Conservation (phyloP, 2,113 vertebrate genomes). For the Harpagus bidentatus region DNA sequence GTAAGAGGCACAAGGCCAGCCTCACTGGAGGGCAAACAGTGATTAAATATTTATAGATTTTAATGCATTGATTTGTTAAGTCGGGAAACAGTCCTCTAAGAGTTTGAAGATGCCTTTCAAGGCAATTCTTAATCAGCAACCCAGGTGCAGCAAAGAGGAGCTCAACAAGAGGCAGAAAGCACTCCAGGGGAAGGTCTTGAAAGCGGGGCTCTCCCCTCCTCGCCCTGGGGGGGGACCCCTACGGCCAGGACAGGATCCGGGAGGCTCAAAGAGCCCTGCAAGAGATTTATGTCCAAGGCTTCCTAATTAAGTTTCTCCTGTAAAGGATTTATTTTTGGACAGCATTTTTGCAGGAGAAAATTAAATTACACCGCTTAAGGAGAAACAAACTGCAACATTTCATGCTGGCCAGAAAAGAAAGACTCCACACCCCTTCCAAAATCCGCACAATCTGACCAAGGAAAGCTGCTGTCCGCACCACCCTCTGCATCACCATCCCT, state of each 20-base stretch:
- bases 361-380: background rate
- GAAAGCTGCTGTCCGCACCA: background rate
- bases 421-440: background rate
- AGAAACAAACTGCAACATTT: background rate
- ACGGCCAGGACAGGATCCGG: fast-evolving
- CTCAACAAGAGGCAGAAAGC: background rate
- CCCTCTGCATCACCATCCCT: background rate
- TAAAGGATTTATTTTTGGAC: background rate
- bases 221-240: fast-evolving
- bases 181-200: background rate
- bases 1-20: background rate
- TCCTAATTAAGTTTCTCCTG: background rate
- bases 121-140: conserved; percentile 31
- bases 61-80: conserved; percentile 67
- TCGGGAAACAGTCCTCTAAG: conserved; percentile 49
- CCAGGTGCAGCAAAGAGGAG: conserved; percentile 32
- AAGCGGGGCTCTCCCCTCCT: background rate
- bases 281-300: background rate
- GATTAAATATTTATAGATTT: conserved; percentile 76
- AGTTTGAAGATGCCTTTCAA: conserved; percentile 21
- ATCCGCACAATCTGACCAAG: fast-evolving
- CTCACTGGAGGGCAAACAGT: conserved; percentile 25
- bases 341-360: background rate
- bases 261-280: background rate
- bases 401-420: background rate